A percentile compares a stretch with the other conserved stretches of the same genome.
phyloP scores from a whole-genome alignment of 2,113 vertebrate species.

The Spea bombifrons region DNA sequence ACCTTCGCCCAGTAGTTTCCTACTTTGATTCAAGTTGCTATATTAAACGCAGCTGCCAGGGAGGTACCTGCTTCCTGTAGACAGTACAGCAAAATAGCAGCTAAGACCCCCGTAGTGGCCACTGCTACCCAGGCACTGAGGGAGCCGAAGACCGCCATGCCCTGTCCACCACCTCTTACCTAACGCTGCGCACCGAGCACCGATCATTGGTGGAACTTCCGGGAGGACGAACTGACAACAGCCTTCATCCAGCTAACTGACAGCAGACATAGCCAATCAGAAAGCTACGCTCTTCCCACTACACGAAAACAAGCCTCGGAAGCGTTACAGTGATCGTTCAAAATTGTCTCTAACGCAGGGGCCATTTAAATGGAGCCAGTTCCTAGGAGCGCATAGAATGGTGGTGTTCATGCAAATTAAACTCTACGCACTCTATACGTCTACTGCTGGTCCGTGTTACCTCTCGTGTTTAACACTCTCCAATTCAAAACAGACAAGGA shows the following conservation, averaged over 20 bases:
- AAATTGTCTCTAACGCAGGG: too few species aligned
- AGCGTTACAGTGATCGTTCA: too few species aligned
- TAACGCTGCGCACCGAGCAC: conserved; percentile 1
- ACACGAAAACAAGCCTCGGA: too few species aligned
- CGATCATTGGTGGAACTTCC: conserved; percentile 21
- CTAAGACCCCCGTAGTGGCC: conserved; percentile 14
- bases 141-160: conserved; percentile 1
- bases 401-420: too few species aligned
- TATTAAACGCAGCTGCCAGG: not conserved
- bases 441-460: too few species aligned
- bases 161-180: conserved; percentile 14
- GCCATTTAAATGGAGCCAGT: too few species aligned
- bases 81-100: conserved; percentile 17
- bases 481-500: too few species aligned
- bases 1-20: not conserved
- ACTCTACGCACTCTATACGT: too few species aligned
- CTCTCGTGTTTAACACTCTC: too few species aligned
- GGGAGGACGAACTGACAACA: not conserved
- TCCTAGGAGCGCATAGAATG: too few species aligned
- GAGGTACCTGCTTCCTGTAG: conserved; percentile 36
- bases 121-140: not conserved
- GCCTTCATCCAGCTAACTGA: not conserved
- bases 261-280: not conserved
- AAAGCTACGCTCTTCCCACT: too few species aligned
- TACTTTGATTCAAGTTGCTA: not conserved